Conservation (phyloP, 2,888 invertebrate genomes). For the Hirtodrosophila confusa region DNA sequence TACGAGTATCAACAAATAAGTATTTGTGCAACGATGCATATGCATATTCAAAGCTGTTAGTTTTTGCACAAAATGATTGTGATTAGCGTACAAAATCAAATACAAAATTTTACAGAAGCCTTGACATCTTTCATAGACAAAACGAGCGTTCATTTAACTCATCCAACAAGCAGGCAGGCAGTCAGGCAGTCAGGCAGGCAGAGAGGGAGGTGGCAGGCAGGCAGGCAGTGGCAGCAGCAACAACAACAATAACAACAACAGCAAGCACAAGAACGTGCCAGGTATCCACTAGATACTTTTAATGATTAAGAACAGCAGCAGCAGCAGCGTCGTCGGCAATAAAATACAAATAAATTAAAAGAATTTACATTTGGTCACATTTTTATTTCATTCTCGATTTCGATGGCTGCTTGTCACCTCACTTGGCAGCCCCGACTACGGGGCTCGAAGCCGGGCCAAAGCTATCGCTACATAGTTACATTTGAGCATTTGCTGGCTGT, state of each 20-base stretch:
- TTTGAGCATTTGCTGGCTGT: constrained; percentile 15
- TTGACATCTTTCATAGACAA: constrained; percentile 81
- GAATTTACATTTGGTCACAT: constrained; percentile 67
- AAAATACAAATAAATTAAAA: constrained; percentile 47
- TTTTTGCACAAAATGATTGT: constrained; percentile 37
- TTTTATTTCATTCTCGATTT: constrained; percentile 64
- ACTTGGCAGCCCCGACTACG: constrained; percentile 6
- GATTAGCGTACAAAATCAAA: constrained; percentile 62
- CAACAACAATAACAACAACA: constrained; percentile 24
- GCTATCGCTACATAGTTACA: constrained; percentile 5
- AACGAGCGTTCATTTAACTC: constrained; percentile 78
- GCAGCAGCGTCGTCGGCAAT: constrained; percentile 23
- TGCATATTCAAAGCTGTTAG: constrained; percentile 8
- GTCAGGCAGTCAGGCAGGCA: constrained; percentile 8
- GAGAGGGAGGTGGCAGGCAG: no score
- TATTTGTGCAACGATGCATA: neutral
- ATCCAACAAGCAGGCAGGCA: constrained; percentile 41
- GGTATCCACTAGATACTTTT: constrained; percentile 42
- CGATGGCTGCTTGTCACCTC: constrained; percentile 24
- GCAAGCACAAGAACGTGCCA: constrained; percentile 34
- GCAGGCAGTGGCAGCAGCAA: neutral
- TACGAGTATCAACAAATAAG: neutral
- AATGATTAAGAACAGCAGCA: constrained; percentile 29
- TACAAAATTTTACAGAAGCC: constrained; percentile 66
- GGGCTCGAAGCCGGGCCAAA: constrained; percentile 5